Evolutionary conservation across 1,140 invertebrate species (phyloP).

Genomic region (Cecropterus lyciades): DNA sequence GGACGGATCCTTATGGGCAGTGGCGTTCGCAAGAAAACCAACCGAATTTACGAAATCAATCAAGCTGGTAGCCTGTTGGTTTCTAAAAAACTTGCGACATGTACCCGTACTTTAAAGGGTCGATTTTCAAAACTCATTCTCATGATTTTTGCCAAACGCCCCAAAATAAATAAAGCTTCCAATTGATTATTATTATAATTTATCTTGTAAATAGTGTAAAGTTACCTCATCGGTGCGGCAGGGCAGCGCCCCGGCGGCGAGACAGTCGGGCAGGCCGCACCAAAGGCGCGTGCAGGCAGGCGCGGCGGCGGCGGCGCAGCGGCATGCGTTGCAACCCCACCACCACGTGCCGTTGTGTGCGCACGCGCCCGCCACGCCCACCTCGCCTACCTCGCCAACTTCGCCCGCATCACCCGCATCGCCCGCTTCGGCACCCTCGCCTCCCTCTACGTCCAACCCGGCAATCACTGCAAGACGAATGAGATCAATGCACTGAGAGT

Average conservation of each 20-base stretch:
- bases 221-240: conserved; percentile 85
- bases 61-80: no score
- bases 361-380: conserved; percentile 49
- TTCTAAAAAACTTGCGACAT: no score
- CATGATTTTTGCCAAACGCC: no score
- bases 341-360: conserved; percentile 87
- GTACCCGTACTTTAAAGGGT: no score
- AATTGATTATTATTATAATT: no score
- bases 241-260: conserved; percentile 83
- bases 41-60: no score
- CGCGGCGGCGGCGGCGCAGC: conserved; percentile 87
- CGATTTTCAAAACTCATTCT: no score
- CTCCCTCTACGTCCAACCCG: conserved; percentile 88
- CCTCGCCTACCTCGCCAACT: conserved; percentile 85
- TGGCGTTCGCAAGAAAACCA: no score
- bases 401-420: conserved; percentile 92
- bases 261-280: conserved; percentile 93
- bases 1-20: no score
- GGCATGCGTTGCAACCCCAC: conserved; percentile 91
- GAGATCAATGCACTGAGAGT: not conserved
- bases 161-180: no score
- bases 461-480: conserved; percentile 53
- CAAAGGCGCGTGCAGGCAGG: conserved; percentile 91
- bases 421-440: conserved; percentile 90
- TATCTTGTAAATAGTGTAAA: not conserved